Base-by-base conservation (phyloP, 2,888 invertebrate genomes). In the Tinea pellionella region DNA sequence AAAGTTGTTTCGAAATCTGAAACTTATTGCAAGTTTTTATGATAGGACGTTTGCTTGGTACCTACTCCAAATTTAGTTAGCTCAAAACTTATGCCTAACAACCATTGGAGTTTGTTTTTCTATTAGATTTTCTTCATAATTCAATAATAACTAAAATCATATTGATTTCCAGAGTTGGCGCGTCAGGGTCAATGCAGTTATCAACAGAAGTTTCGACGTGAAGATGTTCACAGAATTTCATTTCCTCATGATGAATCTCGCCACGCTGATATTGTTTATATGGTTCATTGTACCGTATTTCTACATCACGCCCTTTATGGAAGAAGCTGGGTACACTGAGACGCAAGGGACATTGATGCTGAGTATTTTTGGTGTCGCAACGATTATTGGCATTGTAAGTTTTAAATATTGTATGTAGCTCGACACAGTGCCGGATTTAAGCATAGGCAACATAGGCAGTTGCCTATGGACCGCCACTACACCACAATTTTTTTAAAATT, bases 281-380 rank as follows among this genome's bases (percentile, higher is more conserved):
- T 97, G 96, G 94, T 95, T 95, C 77, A 97, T 98, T 71, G 95
- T 98, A 63, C 97, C 97, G 42, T 98, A 98, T 81, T 95, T 98
- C 75, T 98, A 96, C 80, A 90, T 97, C 64, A 93, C 94, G 37
- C 94, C 95, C 69, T 93, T 94, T 73, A 92, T 96, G 84, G 86
- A 88, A 37, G 72, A 70, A 63, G 77, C 68, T 60, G 89, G 90
- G 9, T 90, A 92, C 66, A 89, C 90, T 1, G 92, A 94, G 67
- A 85, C 89, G 0, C 89, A 92, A 59, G 93, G 93, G 8, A 93
- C 96, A 11, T 89, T 90, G 68, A 90, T 97, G 67, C 89, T 97
- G 67, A 94, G 97, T 60, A 89, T 94, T 41, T 95, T 98, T 66
- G 97, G 97, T 61, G 90, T 95, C 63, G 93, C 95, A 7, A 98